Percentiles rank a stretch among this genome's conserved stretches.
These are phyloP conservation scores for Diogma glabrata DNA, from an alignment of 2,888 invertebrate species.

Conservation along the genomic window DNA sequence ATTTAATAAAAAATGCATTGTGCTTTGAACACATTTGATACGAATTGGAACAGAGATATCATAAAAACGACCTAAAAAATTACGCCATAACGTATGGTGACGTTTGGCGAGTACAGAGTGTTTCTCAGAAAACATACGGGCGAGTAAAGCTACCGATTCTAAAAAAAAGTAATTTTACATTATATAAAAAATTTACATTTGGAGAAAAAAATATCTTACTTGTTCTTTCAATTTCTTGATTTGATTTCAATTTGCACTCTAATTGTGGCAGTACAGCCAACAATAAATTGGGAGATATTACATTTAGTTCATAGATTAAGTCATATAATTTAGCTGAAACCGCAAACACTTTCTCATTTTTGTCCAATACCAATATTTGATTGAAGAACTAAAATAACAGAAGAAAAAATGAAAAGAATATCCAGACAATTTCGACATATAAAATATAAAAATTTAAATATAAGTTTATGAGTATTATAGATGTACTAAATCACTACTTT, in stretches of 20 bases:
- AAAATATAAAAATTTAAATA: no score
- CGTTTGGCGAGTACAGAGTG: conserved; percentile 80
- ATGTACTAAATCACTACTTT: no score
- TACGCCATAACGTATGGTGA: conserved; percentile 79
- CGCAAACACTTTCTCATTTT: conserved; percentile 68
- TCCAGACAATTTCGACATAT: no score
- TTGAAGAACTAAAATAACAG: conserved; percentile 87
- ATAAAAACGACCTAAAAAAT: conserved; percentile 88
- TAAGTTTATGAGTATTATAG: no score
- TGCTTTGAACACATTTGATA: conserved; percentile 92
- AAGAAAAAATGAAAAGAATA: not conserved
- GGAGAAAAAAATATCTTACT: conserved; percentile 32
- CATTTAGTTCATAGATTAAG: conserved; percentile 90
- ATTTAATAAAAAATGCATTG: conserved; percentile 92
- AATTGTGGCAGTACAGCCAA: conserved; percentile 84
- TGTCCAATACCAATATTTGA: conserved; percentile 85
- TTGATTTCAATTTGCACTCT: conserved; percentile 89
- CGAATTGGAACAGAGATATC: conserved; percentile 89
- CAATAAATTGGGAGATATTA: conserved; percentile 79
- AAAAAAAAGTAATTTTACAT: no score
- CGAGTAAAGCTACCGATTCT: conserved; percentile 77
- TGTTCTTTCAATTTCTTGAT: conserved; percentile 77
- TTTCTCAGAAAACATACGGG: conserved; percentile 94
- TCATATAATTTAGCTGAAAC: conserved; percentile 85
- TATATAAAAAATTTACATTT: no score